Evolutionary conservation across 2,113 vertebrate genomes (phyloP), one percentile per base, ranked within the genome.

Genomic region (Theristicus caerulescens): DNA sequence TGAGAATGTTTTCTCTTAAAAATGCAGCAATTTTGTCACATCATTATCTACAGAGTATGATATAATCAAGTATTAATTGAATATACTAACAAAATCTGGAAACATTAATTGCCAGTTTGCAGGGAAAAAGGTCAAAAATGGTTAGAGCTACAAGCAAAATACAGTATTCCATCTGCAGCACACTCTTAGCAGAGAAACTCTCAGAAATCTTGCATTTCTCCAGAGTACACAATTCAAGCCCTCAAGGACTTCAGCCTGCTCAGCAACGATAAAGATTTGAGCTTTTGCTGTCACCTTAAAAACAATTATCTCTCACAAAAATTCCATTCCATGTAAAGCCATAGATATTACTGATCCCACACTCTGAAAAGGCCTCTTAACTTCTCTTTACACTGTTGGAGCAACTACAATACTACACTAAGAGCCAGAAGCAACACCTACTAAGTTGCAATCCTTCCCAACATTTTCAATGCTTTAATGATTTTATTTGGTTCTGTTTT

Each of bases 181-280:
- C 12, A 13, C 7, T 51, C 66, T 25, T n/a, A 52, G 40, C 52
- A 59, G 22, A 70, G 13, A 36, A 59, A 34, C 24, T 32, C 70
- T 32, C 31, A 31, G 62, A 59, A 91, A 85, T 83, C 62, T 64
- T 82, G 29, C 61, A 93, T 83, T 93, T 82, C 80, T 94, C 59
- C 69, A 32, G 82, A 94, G 70, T 20, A 26, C 38, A 59, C 4
- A 0, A 79, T 64, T 86, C 73, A 32, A 65, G 42, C 83, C 87
- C 91, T 94, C 16, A 31, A 97, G 90, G 79, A 52, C 69, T 88
- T 93, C 83, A 91, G 57, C 86, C 87, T 97, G 87, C 38, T 80
- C 64, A 71, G 87, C 58, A 81, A 52, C 42, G 73, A 96, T 70
- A 93, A 95, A 93, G 81, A 22, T 66, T 74, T 55, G 40, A 96